Percentiles rank a stretch among this genome's conserved stretches.
Evolutionary conservation across 1,140 invertebrate genomes (phyloP).

Genomic region (Pachyrhynchus sulphureomaculatus): DNA sequence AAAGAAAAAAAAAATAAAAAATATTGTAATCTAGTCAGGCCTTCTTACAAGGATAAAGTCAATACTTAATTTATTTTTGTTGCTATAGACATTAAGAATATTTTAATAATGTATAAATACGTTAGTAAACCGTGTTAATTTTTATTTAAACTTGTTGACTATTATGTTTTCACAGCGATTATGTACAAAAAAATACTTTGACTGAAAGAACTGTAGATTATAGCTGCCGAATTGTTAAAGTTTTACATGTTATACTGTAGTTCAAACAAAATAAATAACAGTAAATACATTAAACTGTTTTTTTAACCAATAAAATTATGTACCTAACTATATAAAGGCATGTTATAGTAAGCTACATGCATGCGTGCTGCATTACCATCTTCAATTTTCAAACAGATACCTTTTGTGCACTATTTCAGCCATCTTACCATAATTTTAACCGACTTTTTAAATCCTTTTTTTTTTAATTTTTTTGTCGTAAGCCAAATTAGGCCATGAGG

Average conservation of each 20-base stretch:
- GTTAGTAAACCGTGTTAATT: constrained; percentile 3
- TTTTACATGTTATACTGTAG: constrained; percentile 41
- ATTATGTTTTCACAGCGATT: constrained; percentile 20
- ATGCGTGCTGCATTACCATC: too few species aligned
- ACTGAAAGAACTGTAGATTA: constrained; percentile 34
- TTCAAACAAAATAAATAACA: constrained; percentile 26
- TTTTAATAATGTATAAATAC: constrained; percentile 8
- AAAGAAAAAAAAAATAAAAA: background rate
- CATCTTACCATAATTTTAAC: too few species aligned
- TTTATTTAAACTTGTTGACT: constrained; percentile 17
- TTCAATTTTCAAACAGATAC: too few species aligned
- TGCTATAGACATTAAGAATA: constrained; percentile 3
- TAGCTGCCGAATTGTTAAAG: constrained; percentile 39
- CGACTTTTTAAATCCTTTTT: too few species aligned
- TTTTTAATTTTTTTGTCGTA: too few species aligned
- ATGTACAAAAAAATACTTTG: constrained; percentile 34
- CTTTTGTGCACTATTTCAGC: too few species aligned
- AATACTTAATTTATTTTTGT: constrained; percentile 10
- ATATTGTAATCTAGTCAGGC: background rate
- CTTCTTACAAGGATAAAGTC: background rate
- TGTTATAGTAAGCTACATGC: too few species aligned
- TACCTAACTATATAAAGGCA: too few species aligned
- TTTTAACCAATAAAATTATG: too few species aligned
- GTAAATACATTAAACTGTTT: constrained; percentile 9
- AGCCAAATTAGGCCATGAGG: too few species aligned